These are phyloP conservation scores for Gallinago paraguaiae DNA, from an alignment of 2,113 vertebrate species.

Conservation along the genomic window DNA sequence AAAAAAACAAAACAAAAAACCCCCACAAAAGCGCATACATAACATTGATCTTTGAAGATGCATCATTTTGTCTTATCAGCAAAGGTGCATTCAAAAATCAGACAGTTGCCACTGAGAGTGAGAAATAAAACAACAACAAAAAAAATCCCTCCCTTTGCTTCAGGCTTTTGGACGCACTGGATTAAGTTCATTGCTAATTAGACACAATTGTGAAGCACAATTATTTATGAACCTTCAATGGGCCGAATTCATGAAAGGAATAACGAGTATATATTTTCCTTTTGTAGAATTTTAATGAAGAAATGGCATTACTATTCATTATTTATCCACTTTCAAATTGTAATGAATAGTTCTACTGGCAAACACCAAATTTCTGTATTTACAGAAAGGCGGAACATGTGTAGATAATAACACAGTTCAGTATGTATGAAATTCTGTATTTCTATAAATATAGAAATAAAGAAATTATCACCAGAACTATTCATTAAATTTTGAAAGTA, in stretches of 20 bases:
- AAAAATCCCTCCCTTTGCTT: conserved; percentile 24
- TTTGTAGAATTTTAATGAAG: conserved; percentile 75
- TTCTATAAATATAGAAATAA: conserved; percentile 69
- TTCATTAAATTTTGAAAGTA: conserved; percentile 64
- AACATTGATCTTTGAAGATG: neutral
- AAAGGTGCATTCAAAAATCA: neutral
- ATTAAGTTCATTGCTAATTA: conserved; percentile 75
- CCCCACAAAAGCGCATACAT: neutral
- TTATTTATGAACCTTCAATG: conserved; percentile 72
- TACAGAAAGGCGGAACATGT: conserved; percentile 63
- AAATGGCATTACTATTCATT: conserved; percentile 69
- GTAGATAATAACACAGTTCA: conserved; percentile 56
- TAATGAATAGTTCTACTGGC: conserved; percentile 71
- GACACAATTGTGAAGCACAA: conserved; percentile 70
- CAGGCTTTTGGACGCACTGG: conserved; percentile 54
- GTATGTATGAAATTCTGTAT: conserved; percentile 56
- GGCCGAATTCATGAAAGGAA: conserved; percentile 70
- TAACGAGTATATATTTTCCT: conserved; percentile 70
- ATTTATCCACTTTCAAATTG: conserved; percentile 74
- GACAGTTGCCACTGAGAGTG: neutral
- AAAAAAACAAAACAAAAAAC: neutral
- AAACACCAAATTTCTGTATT: conserved; percentile 76
- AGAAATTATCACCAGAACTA: conserved; percentile 63
- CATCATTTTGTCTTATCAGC: neutral
- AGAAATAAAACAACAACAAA: neutral